These are phyloP conservation scores for Drosophila subsilvestris DNA, from an alignment of 2,888 invertebrate genomes.

Conservation along the genomic window DNA sequence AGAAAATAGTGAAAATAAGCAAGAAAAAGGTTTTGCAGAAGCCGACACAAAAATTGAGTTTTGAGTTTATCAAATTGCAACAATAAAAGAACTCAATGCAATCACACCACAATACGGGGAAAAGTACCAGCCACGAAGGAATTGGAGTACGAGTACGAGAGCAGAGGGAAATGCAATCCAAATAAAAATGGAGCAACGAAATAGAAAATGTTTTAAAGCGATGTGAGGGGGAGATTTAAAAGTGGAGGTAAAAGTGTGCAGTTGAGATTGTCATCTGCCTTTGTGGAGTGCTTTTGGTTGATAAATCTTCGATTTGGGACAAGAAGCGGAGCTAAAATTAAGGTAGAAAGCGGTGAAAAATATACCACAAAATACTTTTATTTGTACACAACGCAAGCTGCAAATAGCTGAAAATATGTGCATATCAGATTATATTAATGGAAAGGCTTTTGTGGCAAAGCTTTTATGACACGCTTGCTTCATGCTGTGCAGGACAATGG, in stretches of 20 bases:
- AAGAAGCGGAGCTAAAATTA: not conserved
- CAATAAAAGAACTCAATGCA: constrained; percentile 27
- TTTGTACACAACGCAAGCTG: not conserved
- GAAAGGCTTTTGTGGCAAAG: not conserved
- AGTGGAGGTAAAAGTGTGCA: not conserved
- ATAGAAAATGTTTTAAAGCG: not conserved
- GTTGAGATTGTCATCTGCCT: not conserved
- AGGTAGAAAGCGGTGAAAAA: not conserved
- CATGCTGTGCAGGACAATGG: not conserved
- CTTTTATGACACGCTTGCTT: not conserved
- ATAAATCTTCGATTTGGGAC: not conserved
- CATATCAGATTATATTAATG: not conserved
- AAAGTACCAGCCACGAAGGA: not conserved
- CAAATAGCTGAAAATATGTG: too few relatives aligned
- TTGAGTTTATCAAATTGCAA: constrained; percentile 43
- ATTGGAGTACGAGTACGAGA: not conserved
- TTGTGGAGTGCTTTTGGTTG: not conserved
- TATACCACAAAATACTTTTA: not conserved
- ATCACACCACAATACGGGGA: constrained; percentile 11
- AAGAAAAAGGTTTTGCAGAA: constrained; percentile 21
- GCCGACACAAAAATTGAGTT: constrained; percentile 35
- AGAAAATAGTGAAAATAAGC: constrained; percentile 17
- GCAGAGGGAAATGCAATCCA: not conserved
- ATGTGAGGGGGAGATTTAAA: too few relatives aligned
- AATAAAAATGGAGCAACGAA: not conserved